Base-by-base conservation (phyloP, 2,797 vertebrate species). In the Erpetoichthys calabaricus region DNA sequence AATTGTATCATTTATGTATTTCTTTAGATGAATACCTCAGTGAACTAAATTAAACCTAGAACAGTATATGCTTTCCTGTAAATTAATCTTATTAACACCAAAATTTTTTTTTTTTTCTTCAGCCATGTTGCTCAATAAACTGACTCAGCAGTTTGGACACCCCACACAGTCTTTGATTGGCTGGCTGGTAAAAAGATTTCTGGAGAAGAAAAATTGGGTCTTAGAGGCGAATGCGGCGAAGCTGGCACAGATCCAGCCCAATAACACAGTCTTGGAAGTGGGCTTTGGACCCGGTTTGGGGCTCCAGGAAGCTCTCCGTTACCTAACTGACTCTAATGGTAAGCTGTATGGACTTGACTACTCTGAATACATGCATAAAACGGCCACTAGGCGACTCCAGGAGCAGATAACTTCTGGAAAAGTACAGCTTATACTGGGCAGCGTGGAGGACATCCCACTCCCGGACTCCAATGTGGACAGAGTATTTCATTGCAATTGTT, bases 401-500 rank as follows among this genome's bases (percentile, higher is more conserved):
- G 65, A 71, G 1, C 62, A 75, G 42, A 58, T 85, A 5, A 62
- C 64, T n/a, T 64, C 51, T 53, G 75, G 79, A 2, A 83, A 78
- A 65, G 70, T 77, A 59, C 73, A 59, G 2, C 61, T 85, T n/a
- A 55, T 79, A 59, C 69, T 56, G 45, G 73, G 75, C 70, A 75
- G 75, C 45, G 63, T 86, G 9, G 67, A 70, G 51, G 65, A 61
- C 0, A 82, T 86, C 78, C 81, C 81, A 9, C 61, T 87, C 44
- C 45, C 47, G 49, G 76, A 84, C 53, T 70, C 45, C 64, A 64
- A 53, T 3, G 75, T 82, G 55, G 80, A 87, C 65, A 82, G 69
- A 65, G 81, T 86, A 3, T 86, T 79, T 62, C 83, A 87, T 61
- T 83, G 80, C 62, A 87, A 86, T 73, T 85, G 81, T 68, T 86